Evolutionary conservation across 2,113 vertebrate species (phyloP).

Genomic region (Albula goreensis): DNA sequence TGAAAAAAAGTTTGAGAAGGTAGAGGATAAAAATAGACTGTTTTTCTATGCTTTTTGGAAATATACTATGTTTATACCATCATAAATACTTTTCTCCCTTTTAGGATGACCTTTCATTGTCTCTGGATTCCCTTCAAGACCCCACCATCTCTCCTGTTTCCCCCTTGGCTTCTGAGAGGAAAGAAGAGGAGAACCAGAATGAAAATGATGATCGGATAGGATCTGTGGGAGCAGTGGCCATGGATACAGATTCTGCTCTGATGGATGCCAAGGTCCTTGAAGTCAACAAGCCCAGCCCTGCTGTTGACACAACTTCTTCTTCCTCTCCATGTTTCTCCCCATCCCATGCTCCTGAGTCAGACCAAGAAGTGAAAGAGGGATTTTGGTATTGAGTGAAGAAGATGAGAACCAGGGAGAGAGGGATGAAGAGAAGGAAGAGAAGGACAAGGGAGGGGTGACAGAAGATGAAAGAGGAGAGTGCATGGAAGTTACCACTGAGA

Average conservation of each 20-base stretch:
- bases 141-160: conserved; percentile 33
- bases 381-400: conserved; percentile 82
- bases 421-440: conserved; percentile 47
- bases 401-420: conserved; percentile 73
- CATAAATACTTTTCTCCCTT: not conserved
- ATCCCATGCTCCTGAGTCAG: conserved; percentile 33
- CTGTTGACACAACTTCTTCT: conserved; percentile 47
- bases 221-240: conserved; percentile 41
- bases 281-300: conserved; percentile 35
- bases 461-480: conserved; percentile 24
- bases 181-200: conserved; percentile 53
- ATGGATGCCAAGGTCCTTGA: conserved; percentile 72
- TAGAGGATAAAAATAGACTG: not conserved
- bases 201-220: conserved; percentile 51
- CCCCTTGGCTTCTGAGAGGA: conserved; percentile 37
- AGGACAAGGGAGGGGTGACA: not conserved
- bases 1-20: not conserved
- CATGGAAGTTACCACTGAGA: conserved; percentile 34
- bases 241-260: conserved; percentile 61
- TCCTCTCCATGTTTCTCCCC: conserved; percentile 32
- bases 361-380: conserved; percentile 65
- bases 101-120: conserved; percentile 9
- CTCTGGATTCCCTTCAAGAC: conserved; percentile 39
- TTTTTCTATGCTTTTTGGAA: too few relatives aligned
- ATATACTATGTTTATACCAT: not conserved